Percentiles rank a stretch among this genome's conserved stretches.
Conservation (phyloP, 2,113 vertebrate species). For the Aegotheles bennettii region DNA sequence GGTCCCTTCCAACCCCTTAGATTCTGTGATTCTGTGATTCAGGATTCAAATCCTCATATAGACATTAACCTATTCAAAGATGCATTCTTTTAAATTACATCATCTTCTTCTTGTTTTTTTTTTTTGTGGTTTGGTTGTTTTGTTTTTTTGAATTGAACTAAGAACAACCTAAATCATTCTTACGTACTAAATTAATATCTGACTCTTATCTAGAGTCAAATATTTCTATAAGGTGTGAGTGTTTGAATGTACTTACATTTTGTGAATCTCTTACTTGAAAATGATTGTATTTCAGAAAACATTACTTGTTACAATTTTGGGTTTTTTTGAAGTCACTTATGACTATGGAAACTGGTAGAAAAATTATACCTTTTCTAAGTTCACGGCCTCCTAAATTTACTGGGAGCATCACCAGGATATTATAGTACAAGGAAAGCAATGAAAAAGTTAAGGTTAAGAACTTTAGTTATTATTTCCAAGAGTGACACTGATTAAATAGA, state of each 20-base stretch:
- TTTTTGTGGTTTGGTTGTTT: too few species aligned
- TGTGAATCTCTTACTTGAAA: conserved; percentile 36
- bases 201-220: background rate
- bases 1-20: too few species aligned
- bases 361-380: background rate
- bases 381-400: background rate
- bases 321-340: rapidly evolving
- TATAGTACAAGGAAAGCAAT: background rate
- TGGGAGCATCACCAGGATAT: rapidly evolving
- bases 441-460: background rate
- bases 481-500: background rate
- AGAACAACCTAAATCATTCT: background rate
- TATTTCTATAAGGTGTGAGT: background rate
- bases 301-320: background rate
- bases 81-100: background rate
- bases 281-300: background rate
- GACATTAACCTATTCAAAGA: background rate
- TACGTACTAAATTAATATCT: rapidly evolving
- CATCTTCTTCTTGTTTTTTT: background rate
- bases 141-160: background rate
- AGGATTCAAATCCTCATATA: background rate
- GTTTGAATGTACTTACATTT: background rate
- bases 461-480: background rate
- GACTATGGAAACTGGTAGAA: background rate
- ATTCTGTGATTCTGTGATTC: too few species aligned